Conservation (phyloP, 1,140 invertebrate species). For the Hylyphantes graminicola region DNA sequence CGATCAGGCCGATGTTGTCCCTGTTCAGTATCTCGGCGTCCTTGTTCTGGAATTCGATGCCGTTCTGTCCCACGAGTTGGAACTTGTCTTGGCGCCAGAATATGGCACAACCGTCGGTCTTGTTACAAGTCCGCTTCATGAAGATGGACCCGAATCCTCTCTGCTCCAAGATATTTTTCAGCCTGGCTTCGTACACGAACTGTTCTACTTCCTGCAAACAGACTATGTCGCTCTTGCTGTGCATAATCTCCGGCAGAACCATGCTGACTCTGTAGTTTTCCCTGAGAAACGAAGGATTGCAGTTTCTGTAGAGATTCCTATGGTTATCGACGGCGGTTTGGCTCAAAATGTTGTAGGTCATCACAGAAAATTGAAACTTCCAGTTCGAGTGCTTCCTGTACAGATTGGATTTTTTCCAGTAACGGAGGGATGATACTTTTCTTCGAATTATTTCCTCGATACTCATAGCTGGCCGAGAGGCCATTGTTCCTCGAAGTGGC, state of each 20-base stretch:
- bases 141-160: constrained; percentile 69
- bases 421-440: constrained; percentile 13
- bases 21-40: constrained; percentile 77
- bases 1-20: constrained; percentile 88
- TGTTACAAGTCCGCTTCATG: constrained; percentile 78
- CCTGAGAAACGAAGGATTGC: constrained; percentile 72
- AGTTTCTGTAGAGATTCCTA: constrained; percentile 78
- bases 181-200: constrained; percentile 75
- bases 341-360: constrained; percentile 90
- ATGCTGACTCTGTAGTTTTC: constrained; percentile 79
- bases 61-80: constrained; percentile 72
- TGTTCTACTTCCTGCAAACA: constrained; percentile 83
- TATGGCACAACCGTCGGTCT: constrained; percentile 85
- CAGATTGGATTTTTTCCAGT: constrained; percentile 23
- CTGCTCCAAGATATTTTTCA: constrained; percentile 63
- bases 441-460: constrained; percentile 31
- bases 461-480: constrained; percentile 20
- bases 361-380: constrained; percentile 67
- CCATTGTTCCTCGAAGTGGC: constrained; percentile 6
- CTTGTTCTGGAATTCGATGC: constrained; percentile 73
- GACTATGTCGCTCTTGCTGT: constrained; percentile 61
- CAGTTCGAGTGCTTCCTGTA: neutral
- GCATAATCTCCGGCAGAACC: constrained; percentile 70
- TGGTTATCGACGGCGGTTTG: constrained; percentile 83
- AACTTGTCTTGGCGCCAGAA: constrained; percentile 79